Evolutionary conservation across 2,888 invertebrate species (phyloP), one percentile per base, ranked within the genome.

Genomic region (Onchidella celtica): DNA sequence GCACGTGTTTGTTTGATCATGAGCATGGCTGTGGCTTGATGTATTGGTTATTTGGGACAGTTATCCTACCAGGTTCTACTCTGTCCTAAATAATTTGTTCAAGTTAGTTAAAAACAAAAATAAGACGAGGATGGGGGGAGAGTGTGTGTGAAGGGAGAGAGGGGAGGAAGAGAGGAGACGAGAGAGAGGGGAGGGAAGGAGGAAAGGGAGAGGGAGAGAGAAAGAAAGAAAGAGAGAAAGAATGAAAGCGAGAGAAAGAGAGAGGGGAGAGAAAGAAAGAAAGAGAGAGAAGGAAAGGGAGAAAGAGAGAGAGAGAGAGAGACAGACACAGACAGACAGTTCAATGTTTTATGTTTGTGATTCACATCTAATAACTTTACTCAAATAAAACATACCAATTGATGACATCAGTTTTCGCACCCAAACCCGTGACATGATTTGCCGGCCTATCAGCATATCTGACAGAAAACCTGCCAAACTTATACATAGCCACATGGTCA

Each of bases 401-500:
- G 84, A 74, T 68, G 87, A 86, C 65, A 86, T 87, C 0, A 87
- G 55, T 73, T 89, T 89, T 63, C 89, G 80, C 0, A 88, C 86
- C 82, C 85, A 79, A 36, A 84, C 82, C 21, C 86, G 86, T 36
- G 83, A 82, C 3, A 88, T 73, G 17, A 87, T 85, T 4, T 86
- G 81, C 36, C 76, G 81, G 6, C 84, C 70, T 32, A 88, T 87
- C 27, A 89, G 66, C n/a, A 85, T 70, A 70, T 89, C 89, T 0
- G 89, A 87, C 4, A 86, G 69, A 21, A 86, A 82, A 24, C 89
- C 88, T 1, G 86, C 85, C 14, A 87, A 57, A 6, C 86, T 86
- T 24, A 87, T 85, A 40, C 86, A 87, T 27, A 87, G 47, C 89
- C 89, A 89, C 75, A 89, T 88, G 21, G 84, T 84, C 55, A 89